These are phyloP conservation scores for Drosophila parthenogenetica DNA, from an alignment of 2,888 invertebrate genomes.

Conservation along the genomic window DNA sequence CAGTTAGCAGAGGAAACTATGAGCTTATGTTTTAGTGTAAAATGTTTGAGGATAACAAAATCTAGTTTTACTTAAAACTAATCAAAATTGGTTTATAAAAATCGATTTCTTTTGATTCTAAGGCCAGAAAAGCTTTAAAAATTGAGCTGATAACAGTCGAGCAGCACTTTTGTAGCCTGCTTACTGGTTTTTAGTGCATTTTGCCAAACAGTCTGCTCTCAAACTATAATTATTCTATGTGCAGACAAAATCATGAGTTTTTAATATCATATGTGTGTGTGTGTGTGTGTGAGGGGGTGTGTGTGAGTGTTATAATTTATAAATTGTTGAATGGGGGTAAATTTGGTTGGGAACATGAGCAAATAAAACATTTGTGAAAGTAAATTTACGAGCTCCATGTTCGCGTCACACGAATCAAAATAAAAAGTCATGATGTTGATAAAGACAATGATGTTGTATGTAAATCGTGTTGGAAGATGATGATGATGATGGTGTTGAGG, in stretches of 20 bases:
- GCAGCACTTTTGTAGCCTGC: no score
- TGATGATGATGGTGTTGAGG: slow-evolving; percentile 19
- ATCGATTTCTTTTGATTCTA: no score
- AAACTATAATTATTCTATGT: no score
- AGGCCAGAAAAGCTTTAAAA: no score
- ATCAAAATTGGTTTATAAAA: no score
- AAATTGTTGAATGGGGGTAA: slow-evolving; percentile 13
- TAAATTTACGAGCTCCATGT: slow-evolving; percentile 53
- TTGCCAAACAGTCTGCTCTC: no score
- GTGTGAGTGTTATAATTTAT: background rate
- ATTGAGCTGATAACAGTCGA: no score
- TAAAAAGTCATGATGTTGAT: slow-evolving; percentile 48
- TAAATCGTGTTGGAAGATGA: slow-evolving; percentile 15
- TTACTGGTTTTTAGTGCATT: no score
- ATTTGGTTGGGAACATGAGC: slow-evolving; percentile 20
- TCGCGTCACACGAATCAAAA: slow-evolving; percentile 65
- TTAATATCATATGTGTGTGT: slow-evolving; percentile 32
- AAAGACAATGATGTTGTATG: slow-evolving; percentile 26
- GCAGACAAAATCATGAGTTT: slow-evolving; percentile 25
- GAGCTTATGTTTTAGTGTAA: background rate
- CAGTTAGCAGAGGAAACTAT: no score
- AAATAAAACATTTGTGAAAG: slow-evolving; percentile 41
- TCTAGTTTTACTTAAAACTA: no score
- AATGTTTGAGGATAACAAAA: background rate
- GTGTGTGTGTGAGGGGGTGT: background rate